Evolutionary conservation across 2,888 invertebrate genomes (phyloP).

Genomic region (Julus scandinavius): DNA sequence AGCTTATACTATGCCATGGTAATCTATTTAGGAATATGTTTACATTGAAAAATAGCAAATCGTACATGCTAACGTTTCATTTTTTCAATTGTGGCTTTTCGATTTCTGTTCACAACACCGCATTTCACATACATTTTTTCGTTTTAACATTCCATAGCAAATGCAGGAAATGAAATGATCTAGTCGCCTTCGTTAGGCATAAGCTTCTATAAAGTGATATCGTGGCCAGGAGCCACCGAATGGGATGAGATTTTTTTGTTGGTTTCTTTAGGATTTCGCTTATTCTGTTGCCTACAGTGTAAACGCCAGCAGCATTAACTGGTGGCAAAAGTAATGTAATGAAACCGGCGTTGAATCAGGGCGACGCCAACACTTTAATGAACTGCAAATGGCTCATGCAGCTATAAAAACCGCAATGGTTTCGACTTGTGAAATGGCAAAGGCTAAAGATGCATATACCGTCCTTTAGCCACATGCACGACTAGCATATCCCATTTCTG

Average conservation of each 20-base stretch:
- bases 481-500: neutral
- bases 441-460: conserved; percentile 28
- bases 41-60: neutral
- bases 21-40: no score
- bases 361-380: conserved; percentile 39
- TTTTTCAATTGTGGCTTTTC: neutral
- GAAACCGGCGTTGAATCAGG: conserved; percentile 18
- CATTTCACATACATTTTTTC: neutral
- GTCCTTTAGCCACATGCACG: neutral
- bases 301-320: neutral
- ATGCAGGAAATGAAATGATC: conserved; percentile 18
- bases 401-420: conserved; percentile 49
- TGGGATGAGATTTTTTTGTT: neutral
- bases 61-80: neutral
- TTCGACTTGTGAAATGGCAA: conserved; percentile 42
- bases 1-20: no score
- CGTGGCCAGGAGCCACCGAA: neutral
- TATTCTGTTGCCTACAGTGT: neutral
- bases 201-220: conserved; percentile 7
- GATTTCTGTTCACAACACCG: neutral
- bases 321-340: conserved; percentile 18
- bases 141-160: neutral
- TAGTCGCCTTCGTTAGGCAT: conserved; percentile 18
- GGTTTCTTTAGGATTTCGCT: conserved; percentile 10
- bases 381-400: conserved; percentile 28